A percentile compares a stretch with the other conserved stretches of the same genome.
Conservation (phyloP, 2,888 invertebrate species). For the Melieria omissa region DNA sequence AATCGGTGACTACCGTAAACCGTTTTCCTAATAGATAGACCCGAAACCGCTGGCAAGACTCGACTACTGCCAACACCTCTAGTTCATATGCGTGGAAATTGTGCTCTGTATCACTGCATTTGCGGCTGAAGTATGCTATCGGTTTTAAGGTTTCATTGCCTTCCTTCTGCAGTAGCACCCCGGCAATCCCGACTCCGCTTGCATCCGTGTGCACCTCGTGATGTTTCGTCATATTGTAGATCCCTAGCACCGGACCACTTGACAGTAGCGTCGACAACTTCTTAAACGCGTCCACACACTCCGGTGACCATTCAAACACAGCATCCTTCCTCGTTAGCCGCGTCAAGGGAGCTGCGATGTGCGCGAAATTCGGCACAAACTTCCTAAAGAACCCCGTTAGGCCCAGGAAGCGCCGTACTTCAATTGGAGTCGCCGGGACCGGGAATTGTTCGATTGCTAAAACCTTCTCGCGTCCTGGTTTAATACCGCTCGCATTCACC, state of each 20-base stretch:
- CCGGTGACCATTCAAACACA: slow-evolving; percentile 36
- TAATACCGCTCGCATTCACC: slow-evolving; percentile 48
- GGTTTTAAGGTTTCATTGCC: slow-evolving; percentile 44
- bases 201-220: slow-evolving; percentile 58
- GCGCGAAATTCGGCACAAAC: slow-evolving; percentile 48
- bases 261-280: slow-evolving; percentile 47
- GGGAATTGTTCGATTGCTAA: slow-evolving; percentile 47
- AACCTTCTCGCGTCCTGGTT: slow-evolving; percentile 49
- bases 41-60: too few species aligned
- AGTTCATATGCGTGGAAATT: too few species aligned
- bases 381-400: slow-evolving; percentile 54
- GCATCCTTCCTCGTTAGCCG: slow-evolving; percentile 35
- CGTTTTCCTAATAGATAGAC: too few species aligned
- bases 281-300: slow-evolving; percentile 35
- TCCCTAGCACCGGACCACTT: slow-evolving; percentile 49
- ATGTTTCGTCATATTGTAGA: slow-evolving; percentile 38
- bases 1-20: too few species aligned
- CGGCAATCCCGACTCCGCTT: slow-evolving; percentile 51
- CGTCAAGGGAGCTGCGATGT: slow-evolving; percentile 48
- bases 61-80: too few species aligned
- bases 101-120: too few species aligned
- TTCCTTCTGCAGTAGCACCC: slow-evolving; percentile 46
- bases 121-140: slow-evolving; percentile 45
- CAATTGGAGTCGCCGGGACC: slow-evolving; percentile 46
- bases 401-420: slow-evolving; percentile 53